Conservation (phyloP, 2,888 invertebrate genomes). For the Myathropa florea region DNA sequence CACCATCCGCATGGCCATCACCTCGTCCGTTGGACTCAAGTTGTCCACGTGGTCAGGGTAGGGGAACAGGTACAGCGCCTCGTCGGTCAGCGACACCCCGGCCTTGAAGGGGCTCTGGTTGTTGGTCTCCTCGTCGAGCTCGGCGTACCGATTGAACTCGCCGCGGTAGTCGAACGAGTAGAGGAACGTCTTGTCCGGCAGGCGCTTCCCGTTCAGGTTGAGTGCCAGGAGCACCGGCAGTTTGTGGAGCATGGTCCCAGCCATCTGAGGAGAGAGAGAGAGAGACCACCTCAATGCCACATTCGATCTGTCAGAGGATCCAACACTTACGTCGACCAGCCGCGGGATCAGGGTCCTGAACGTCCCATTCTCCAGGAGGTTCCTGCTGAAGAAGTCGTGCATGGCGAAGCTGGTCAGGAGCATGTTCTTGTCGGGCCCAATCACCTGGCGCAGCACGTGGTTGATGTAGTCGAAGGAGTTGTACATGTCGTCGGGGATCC, state of each 20-base stretch:
- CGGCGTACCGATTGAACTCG: constrained; percentile 79
- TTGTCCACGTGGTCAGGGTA: constrained; percentile 77
- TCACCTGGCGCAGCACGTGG: constrained; percentile 76
- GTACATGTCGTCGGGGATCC: constrained; percentile 77
- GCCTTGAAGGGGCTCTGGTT: constrained; percentile 80
- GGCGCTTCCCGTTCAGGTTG: constrained; percentile 78
- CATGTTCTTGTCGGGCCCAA: constrained; percentile 80
- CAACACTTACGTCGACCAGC: constrained; percentile 81
- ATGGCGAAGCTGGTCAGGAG: constrained; percentile 80
- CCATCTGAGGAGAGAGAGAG: constrained; percentile 76
- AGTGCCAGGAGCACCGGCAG: constrained; percentile 80
- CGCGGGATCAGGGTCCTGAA: constrained; percentile 81
- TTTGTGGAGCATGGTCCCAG: constrained; percentile 81
- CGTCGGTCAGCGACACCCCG: constrained; percentile 83
- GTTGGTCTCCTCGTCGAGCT: constrained; percentile 79
- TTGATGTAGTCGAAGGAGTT: constrained; percentile 77
- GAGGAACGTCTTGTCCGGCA: constrained; percentile 80
- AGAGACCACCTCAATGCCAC: not conserved
- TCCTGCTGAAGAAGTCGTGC: constrained; percentile 80
- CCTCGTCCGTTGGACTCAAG: constrained; percentile 78
- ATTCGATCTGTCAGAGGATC: too few species aligned
- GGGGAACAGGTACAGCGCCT: constrained; percentile 83
- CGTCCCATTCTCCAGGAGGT: constrained; percentile 79
- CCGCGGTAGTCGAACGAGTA: constrained; percentile 82
- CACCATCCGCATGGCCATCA: constrained; percentile 81